Conservation (phyloP, 64 coral and sea anemone species). For the Cladopsammia gracilis region DNA sequence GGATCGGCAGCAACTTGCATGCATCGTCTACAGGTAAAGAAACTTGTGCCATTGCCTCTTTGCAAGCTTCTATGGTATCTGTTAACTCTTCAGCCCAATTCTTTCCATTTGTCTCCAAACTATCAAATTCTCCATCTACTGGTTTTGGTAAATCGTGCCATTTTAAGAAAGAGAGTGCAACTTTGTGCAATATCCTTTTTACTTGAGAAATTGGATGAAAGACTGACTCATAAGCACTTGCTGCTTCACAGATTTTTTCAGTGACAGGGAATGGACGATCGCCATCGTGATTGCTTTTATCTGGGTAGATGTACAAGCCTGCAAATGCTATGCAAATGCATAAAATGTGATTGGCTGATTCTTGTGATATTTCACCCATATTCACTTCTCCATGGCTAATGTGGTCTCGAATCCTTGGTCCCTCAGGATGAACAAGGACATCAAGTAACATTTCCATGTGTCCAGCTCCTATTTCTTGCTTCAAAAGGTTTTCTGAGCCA, state of each 20-base stretch:
- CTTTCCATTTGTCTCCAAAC: neutral
- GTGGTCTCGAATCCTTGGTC: slow-evolving; percentile 84
- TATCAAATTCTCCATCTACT: slow-evolving; percentile 58
- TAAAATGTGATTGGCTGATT: slow-evolving; percentile 83
- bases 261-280: neutral
- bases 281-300: neutral
- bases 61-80: neutral
- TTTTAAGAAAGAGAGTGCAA: slow-evolving; percentile 35
- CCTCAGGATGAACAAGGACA: slow-evolving; percentile 85
- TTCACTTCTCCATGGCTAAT: slow-evolving; percentile 95
- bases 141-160: slow-evolving; percentile 82
- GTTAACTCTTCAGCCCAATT: neutral
- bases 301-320: slow-evolving; percentile 10
- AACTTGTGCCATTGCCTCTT: neutral
- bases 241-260: slow-evolving; percentile 9
- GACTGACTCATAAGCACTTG: slow-evolving; percentile 59
- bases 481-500: slow-evolving; percentile 68
- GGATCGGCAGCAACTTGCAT: neutral
- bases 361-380: slow-evolving; percentile 56
- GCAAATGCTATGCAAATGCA: slow-evolving; percentile 80
- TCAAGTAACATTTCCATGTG: slow-evolving; percentile 86
- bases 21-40: neutral
- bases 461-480: slow-evolving; percentile 66
- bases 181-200: slow-evolving; percentile 23
- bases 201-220: slow-evolving; percentile 82